Conservation (phyloP, 2,797 vertebrate genomes). For the Coregonus ussuriensis region DNA sequence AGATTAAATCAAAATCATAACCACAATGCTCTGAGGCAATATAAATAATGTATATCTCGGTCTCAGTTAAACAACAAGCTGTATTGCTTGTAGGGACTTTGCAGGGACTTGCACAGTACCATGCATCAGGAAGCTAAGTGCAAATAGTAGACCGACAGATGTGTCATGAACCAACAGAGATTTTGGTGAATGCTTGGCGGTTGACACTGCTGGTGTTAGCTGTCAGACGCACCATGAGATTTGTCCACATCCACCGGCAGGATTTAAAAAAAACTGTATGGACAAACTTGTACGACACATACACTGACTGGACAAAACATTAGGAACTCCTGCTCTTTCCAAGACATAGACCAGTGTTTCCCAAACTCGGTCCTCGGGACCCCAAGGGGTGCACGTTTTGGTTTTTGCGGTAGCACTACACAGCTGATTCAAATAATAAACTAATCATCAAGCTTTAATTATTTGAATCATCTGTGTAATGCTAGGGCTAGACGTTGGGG, state of each 20-base stretch:
- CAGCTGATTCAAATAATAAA: too few relatives aligned
- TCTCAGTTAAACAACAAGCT: not conserved
- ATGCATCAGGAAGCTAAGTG: not conserved
- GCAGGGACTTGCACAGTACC: not conserved
- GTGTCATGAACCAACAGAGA: not conserved
- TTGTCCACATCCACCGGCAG: not conserved
- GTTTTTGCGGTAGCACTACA: too few relatives aligned
- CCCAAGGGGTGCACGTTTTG: too few relatives aligned
- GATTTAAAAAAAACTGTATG: not conserved
- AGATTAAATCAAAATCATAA: too few relatives aligned
- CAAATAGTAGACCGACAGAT: not conserved
- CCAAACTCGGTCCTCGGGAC: too few relatives aligned
- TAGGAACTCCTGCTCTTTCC: too few relatives aligned
- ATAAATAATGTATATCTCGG: not conserved
- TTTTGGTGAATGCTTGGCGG: not conserved
- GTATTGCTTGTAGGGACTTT: not conserved
- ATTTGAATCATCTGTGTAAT: too few relatives aligned
- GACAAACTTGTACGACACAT: too few relatives aligned
- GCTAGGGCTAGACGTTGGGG: too few relatives aligned
- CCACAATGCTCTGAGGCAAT: not conserved
- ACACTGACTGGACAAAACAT: too few relatives aligned
- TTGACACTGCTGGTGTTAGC: not conserved
- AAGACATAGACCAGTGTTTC: too few relatives aligned
- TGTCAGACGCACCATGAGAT: not conserved
- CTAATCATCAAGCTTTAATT: too few relatives aligned